Evolutionary conservation across 2,888 invertebrate species (phyloP), one percentile per base, ranked within the genome.

Genomic region (Heliconius hortense): DNA sequence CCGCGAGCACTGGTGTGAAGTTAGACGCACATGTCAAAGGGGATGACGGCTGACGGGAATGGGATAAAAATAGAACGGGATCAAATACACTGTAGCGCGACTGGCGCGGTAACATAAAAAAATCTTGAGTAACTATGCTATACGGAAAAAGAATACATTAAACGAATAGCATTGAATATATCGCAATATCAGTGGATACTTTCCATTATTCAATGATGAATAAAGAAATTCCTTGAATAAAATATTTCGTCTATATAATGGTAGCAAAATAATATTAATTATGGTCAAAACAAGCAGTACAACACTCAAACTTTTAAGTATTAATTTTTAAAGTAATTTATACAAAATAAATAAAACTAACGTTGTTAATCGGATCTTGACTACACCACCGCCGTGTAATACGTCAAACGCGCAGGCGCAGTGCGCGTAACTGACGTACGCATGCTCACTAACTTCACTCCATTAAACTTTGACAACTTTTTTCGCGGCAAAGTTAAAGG

Each of bases 291-390:
- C 87, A 89, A 90, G 88, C 84, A 81, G 84, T 86, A 88, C 82
- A 80, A 81, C 81, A 80, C 82, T 83, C 82, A 78, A 63, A 66
- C n/a, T 77, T 75, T 73, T 75, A 77, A 71, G 31, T 66, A 67
- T 78, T 72, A 76, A 78, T 73, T 77, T 74, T 71, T 80, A 80
- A 75, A 80, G 13, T 82, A 79, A 77, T 81, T 76, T 78, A 81
- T 83, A 82, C 82, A 79, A 73, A 78, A 85, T 86, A 86, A 88
- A 88, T 87, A 87, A 90, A 90, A 92, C 93, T 88, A 86, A 94
- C 94, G 91, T 93, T 93, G 93, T 93, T 94, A 94, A 93, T 92
- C 92, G 93, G 93, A 94, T 94, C 93, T 92, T 90, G 89, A 93
- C 89, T 88, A 88, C 92, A 88, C 89, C 93, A 93, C 94, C 93